These are phyloP conservation scores for Drosophila prostipennis DNA, from an alignment of 2,888 invertebrate species.

Conservation along the genomic window DNA sequence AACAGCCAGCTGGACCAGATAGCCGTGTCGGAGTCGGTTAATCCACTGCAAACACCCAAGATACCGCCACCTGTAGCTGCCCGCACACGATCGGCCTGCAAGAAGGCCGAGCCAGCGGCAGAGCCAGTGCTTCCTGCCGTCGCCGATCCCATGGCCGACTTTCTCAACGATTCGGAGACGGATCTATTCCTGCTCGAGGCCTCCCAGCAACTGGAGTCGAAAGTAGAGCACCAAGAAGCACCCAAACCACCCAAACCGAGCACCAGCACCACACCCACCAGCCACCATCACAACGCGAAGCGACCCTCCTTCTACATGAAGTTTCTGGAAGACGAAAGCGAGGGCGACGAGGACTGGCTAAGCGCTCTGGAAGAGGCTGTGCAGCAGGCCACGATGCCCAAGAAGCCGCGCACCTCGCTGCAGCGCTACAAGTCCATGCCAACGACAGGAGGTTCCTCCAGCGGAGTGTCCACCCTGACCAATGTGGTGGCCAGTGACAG, in stretches of 20 bases:
- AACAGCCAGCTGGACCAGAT: conserved; percentile 72
- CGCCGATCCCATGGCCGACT: conserved; percentile 61
- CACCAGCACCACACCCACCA: conserved; percentile 50
- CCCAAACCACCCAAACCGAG: not conserved
- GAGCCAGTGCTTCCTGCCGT: conserved; percentile 7
- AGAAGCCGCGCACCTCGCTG: conserved; percentile 73
- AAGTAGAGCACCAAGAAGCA: conserved; percentile 33
- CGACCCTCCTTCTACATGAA: conserved; percentile 80
- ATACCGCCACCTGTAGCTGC: conserved; percentile 13
- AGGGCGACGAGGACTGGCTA: conserved; percentile 81
- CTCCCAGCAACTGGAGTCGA: conserved; percentile 78
- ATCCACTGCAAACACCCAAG: not conserved
- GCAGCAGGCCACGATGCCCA: conserved; percentile 68
- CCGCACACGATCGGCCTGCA: conserved; percentile 23
- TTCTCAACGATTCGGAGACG: conserved; percentile 80
- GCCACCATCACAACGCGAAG: conserved; percentile 63
- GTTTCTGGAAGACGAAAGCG: conserved; percentile 80
- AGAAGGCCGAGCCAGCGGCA: conserved; percentile 2
- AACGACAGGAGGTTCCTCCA: conserved; percentile 43
- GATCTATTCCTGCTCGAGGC: conserved; percentile 80
- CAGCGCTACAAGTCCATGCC: conserved; percentile 83
- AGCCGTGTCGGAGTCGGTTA: conserved; percentile 25
- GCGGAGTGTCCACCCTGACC: conserved; percentile 20
- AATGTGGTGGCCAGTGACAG: conserved; percentile 18
- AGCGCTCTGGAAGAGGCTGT: conserved; percentile 76